Base-by-base conservation (phyloP, 2,888 invertebrate genomes). In the Idaea aversata region DNA sequence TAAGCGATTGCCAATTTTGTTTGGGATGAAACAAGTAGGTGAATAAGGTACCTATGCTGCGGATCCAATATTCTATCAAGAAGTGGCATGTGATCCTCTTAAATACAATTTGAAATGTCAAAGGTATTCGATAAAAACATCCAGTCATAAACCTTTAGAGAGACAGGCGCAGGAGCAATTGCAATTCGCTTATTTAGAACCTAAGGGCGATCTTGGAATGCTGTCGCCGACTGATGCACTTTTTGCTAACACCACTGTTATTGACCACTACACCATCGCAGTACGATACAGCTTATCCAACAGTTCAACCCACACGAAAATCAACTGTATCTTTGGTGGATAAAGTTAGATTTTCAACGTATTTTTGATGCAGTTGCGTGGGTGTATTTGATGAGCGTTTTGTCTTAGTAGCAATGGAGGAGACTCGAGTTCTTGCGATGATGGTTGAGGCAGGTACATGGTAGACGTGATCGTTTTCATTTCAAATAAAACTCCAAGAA, bases 181-280 rank as follows among this genome's bases (percentile, higher is more conserved):
- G 47, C 47, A 47, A 47, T 47, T 47, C 47, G 47, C 47, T 47
- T 47, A 47, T 7, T 47, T 47, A 47, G 47, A 47, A 80, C 81
- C 79, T 76, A 74, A 77, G 75, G 74, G 75, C 75, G 80, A 74
- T 79, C 72, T 77, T 83, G 82, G 91, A 91, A 91, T 91, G 91
- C 80, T 82, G 89, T 79, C 78, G 77, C 72, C 76, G 87, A 86
- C 89, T 87, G 86, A 85, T 66, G 72, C 76, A 73, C 87, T 92
- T 92, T 92, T 92, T 92, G 90, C 87, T 75, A 77, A 79, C 80
- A 76, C 81, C 83, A 74, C 83, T 77, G 85, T 85, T 90, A 87
- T 85, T 88, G 88, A 87, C 88, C 86, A 88, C 76, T 65, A 65
- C 60, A 59, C 15, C 3, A 5, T 5, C 7, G 5, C 10, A 15